Conservation (phyloP, 2,797 vertebrate genomes). For the Anguilla pacifica region DNA sequence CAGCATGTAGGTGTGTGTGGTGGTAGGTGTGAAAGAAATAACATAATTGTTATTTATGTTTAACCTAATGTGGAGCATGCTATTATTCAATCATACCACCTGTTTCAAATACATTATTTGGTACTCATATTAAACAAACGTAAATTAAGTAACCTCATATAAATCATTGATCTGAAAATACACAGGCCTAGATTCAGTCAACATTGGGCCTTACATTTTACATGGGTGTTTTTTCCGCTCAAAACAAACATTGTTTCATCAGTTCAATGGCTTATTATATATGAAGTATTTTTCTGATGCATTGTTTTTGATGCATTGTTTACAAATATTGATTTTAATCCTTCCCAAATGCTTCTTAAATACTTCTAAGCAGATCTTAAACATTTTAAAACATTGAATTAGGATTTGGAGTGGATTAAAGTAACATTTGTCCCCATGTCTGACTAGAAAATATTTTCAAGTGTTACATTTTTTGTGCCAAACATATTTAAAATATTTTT, state of each 20-base stretch:
- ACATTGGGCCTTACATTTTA: no score
- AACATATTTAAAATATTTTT: no score
- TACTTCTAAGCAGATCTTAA: neutral
- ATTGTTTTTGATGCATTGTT: no score
- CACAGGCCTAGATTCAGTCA: neutral
- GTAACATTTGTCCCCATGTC: neutral
- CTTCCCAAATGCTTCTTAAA: no score
- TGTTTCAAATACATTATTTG: neutral
- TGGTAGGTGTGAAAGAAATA: neutral
- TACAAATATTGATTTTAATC: no score
- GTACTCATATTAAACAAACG: neutral
- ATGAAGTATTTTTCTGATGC: no score
- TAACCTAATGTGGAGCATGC: neutral
- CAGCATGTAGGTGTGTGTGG: neutral
- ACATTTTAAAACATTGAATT: neutral
- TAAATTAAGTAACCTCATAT: neutral
- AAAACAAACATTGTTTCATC: no score
- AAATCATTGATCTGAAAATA: neutral
- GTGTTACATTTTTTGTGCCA: no score
- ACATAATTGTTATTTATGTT: neutral
- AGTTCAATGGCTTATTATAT: no score
- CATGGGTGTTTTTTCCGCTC: no score
- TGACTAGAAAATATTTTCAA: neutral
- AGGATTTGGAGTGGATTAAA: neutral
- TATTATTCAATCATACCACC: neutral